These are phyloP conservation scores for Campoletis sonorensis DNA, from an alignment of 1,140 invertebrate species.

Conservation along the genomic window DNA sequence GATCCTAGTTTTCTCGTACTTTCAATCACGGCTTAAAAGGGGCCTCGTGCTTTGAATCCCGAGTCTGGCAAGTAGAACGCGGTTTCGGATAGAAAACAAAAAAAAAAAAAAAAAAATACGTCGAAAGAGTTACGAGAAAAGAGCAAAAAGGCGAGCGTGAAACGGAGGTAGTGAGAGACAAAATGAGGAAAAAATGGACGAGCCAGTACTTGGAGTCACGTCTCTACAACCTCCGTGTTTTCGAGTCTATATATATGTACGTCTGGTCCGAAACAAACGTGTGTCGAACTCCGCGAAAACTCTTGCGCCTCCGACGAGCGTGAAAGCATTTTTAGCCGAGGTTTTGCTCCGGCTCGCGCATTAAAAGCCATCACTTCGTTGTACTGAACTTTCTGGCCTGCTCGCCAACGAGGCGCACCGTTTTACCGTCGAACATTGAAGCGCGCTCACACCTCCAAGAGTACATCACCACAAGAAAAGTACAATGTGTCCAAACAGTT, in stretches of 20 bases:
- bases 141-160: background rate
- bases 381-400: slow-evolving; percentile 23
- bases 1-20: background rate
- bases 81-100: background rate
- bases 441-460: background rate
- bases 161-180: background rate
- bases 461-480: background rate
- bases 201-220: background rate
- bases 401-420: background rate
- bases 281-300: slow-evolving; percentile 32
- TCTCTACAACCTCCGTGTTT: background rate
- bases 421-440: slow-evolving; percentile 6
- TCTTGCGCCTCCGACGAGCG: slow-evolving; percentile 15
- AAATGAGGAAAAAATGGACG: background rate
- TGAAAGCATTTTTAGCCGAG: slow-evolving; percentile 37
- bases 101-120: background rate
- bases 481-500: no score
- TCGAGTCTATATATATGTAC: background rate
- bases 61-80: background rate
- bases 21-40: background rate
- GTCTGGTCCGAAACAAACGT: slow-evolving; percentile 28
- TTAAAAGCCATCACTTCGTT: slow-evolving; percentile 32
- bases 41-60: background rate
- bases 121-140: background rate
- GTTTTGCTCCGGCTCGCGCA: background rate